phyloP scores from a whole-genome alignment of 2,113 vertebrate species.

The Bos indicus region DNA sequence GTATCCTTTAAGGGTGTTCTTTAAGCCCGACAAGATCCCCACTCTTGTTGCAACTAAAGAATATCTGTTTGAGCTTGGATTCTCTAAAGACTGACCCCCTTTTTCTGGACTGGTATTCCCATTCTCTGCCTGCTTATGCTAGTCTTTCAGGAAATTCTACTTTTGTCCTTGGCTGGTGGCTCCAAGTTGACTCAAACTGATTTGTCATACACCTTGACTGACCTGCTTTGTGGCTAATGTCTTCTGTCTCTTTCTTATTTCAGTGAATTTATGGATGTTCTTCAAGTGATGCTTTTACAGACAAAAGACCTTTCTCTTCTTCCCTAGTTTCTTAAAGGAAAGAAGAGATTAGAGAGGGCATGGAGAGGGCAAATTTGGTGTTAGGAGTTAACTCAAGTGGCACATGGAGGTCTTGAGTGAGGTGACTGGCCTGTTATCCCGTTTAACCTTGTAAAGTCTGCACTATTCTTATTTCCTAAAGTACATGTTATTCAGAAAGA shows the following conservation, averaged over 20 bases:
- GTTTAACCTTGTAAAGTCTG: neutral
- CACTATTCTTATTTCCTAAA: neutral
- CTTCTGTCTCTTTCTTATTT: neutral
- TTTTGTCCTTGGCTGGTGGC: neutral
- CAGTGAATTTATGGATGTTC: neutral
- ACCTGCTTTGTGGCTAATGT: neutral
- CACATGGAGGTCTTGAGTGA: neutral
- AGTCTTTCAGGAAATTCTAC: neutral
- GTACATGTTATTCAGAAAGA: neutral
- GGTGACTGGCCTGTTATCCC: neutral
- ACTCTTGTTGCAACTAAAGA: neutral
- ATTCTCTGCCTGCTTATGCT: neutral
- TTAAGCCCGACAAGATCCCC: neutral
- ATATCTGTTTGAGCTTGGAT: neutral
- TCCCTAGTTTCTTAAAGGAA: neutral
- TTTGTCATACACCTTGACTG: neutral
- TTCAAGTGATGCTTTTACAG: neutral
- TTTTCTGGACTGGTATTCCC: neutral
- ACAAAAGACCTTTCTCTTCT: neutral
- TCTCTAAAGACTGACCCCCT: neutral
- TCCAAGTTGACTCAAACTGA: neutral
- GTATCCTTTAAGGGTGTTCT: neutral
- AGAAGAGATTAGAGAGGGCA: neutral
- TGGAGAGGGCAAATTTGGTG: neutral
- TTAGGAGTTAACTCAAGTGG: neutral